phyloP scores from a whole-genome alignment of 2,113 vertebrate species.

The Tetraodon nigroviridis region DNA sequence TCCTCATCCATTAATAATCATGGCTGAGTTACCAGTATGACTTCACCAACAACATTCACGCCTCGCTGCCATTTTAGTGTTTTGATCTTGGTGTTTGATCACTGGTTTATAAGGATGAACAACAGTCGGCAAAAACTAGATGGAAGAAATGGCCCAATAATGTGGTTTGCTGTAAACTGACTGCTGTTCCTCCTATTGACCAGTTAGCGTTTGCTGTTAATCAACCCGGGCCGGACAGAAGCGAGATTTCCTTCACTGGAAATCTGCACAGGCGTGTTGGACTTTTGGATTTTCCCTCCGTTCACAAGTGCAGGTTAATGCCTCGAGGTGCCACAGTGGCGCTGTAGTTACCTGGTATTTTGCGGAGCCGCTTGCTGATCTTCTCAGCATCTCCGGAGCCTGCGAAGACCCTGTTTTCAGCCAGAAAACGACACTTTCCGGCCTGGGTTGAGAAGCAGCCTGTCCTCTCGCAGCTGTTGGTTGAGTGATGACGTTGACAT shows the following conservation, averaged over 20 bases:
- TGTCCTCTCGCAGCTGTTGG: not conserved
- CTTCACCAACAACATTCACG: not conserved
- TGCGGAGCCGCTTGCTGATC: too few species aligned
- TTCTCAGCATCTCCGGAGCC: too few species aligned
- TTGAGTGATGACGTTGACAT: not conserved
- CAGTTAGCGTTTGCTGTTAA: constrained; percentile 8
- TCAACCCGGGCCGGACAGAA: constrained; percentile 8
- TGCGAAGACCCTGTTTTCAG: too few species aligned
- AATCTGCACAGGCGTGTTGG: not conserved
- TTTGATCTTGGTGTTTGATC: constrained; percentile 11
- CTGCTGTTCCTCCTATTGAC: constrained; percentile 35
- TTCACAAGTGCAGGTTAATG: not conserved
- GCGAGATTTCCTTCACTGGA: not conserved
- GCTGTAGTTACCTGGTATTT: too few species aligned
- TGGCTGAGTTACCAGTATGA: not conserved
- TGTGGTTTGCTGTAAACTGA: not conserved
- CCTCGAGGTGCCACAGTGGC: too few species aligned
- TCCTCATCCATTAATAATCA: too few species aligned
- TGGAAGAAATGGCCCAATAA: not conserved
- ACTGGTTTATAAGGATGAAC: constrained; percentile 30
- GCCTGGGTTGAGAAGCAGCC: constrained; percentile 16
- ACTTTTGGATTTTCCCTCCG: too few species aligned
- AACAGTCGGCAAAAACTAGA: not conserved
- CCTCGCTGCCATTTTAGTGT: not conserved
- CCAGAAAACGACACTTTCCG: constrained; percentile 4